A percentile compares a stretch with the other conserved stretches of the same genome.
Conservation (phyloP, 2,113 vertebrate genomes). For the Ceyx melanurus region DNA sequence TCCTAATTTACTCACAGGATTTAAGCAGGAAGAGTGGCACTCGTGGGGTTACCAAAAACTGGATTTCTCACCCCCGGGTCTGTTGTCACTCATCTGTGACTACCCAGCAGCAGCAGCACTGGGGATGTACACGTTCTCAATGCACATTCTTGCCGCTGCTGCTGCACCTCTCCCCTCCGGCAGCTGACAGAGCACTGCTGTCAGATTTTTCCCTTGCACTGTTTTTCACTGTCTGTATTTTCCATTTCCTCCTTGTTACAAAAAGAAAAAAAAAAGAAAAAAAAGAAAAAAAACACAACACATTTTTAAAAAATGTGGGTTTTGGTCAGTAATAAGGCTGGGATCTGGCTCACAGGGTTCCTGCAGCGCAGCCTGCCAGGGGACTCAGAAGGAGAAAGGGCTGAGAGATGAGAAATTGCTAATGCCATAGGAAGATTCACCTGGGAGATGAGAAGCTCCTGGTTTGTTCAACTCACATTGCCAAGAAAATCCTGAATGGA, state of each 20-base stretch:
- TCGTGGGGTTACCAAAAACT: not conserved
- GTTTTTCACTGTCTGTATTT: not conserved
- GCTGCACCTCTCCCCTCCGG: not conserved
- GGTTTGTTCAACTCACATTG: not conserved
- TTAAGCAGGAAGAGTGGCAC: not conserved
- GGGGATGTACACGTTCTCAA: not conserved
- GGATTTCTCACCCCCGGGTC: too few species aligned
- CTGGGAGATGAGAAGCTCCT: not conserved
- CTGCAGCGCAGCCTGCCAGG: not conserved
- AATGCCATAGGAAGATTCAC: not conserved
- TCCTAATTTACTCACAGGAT: not conserved
- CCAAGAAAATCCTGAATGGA: not conserved
- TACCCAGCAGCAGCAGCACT: not conserved
- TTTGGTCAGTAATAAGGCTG: not conserved
- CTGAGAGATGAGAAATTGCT: not conserved
- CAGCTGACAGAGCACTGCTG: not conserved
- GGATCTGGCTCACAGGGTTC: not conserved
- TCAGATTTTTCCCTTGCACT: not conserved
- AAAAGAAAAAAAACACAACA: too few species aligned
- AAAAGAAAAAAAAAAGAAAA: not conserved
- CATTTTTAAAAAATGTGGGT: not conserved
- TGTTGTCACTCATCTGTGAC: not conserved
- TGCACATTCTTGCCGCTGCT: not conserved
- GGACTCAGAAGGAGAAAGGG: not conserved
- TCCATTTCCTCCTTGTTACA: slow-evolving; percentile 20